Conservation (phyloP, 2,113 vertebrate species). For the Ceyx margarethae region DNA sequence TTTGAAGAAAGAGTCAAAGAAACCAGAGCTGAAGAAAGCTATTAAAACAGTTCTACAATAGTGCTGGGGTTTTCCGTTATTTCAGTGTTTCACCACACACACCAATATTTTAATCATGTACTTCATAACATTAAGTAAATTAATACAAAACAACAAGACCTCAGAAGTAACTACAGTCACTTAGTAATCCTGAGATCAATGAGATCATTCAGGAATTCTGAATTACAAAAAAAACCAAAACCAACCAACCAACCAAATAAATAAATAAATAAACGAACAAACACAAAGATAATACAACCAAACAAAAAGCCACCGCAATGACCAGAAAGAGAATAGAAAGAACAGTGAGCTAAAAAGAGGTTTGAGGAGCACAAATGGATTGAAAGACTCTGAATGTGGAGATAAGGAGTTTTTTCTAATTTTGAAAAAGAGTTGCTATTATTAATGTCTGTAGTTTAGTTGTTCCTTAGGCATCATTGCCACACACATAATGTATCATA, state of each 20-base stretch:
- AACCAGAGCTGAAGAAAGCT: not conserved
- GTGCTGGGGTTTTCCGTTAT: not conserved
- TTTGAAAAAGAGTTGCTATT: not conserved
- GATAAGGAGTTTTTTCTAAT: not conserved
- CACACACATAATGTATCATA: not conserved
- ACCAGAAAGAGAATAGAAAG: too few relatives aligned
- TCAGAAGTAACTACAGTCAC: constrained; percentile 5
- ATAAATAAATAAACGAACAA: too few relatives aligned
- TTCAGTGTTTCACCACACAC: not conserved
- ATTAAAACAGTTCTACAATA: not conserved
- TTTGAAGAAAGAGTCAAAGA: not conserved
- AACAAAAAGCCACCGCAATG: too few relatives aligned
- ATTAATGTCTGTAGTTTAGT: not conserved
- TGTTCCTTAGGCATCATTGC: not conserved
- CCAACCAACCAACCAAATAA: too few relatives aligned
- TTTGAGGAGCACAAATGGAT: not conserved
- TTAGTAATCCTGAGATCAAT: constrained; percentile 35
- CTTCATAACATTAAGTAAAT: constrained; percentile 17
- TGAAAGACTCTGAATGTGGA: not conserved
- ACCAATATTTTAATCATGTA: not conserved
- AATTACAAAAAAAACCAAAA: not conserved
- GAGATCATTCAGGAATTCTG: not conserved
- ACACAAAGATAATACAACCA: too few relatives aligned
- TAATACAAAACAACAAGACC: constrained; percentile 7
- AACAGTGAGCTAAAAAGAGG: too few relatives aligned